Evolutionary conservation across 1,140 invertebrate species (phyloP), one percentile per base, ranked within the genome.

Genomic region (Gryon sp.): DNA sequence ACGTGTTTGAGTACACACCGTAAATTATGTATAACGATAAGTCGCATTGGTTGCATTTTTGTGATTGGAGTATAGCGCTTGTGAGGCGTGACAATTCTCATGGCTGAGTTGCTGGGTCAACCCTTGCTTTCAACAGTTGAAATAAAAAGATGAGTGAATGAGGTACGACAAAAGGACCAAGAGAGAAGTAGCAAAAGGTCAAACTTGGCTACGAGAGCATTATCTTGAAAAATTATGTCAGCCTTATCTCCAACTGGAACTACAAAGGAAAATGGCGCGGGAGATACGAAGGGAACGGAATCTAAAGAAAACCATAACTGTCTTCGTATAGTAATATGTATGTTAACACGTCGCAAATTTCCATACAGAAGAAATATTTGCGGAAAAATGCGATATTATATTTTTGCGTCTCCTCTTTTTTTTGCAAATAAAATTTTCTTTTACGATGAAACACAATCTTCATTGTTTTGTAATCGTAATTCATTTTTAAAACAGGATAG

Each of bases 211-310:
- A 48, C 57, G 30, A 30, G 38, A 34, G 66, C 32, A 78, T 76
- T 83, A 83, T 83, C 82, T 83, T 63, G 81, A 79, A 83, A 84
- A 83, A 84, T 84, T 82, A 84, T 83, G 80, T 84, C 82, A 79
- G 78, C 38, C 75, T 77, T 83, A 83, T 82, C 81, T 82, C 24
- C 76, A 72, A 62, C 45, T 78, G 60, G 68, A 83, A 82, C 70
- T 60, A 81, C 74, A 80, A 79, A 70, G 73, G 78, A 78, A 79
- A 76, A 80, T 78, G 72, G 59, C 38, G 66, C 30, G 48, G n/a
- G 52, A 80, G 79, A 83, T 82, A 82, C 70, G 77, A 77, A 76
- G 77, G 77, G 81, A 75, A 63, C 32, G 48, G 69, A 76, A 79
- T 82, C 69, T 78, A 84, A 82, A 76, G 53, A 72, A 82, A 76